These are phyloP conservation scores for Gordius sp. DNA, from an alignment of 2,888 invertebrate species.

Conservation along the genomic window DNA sequence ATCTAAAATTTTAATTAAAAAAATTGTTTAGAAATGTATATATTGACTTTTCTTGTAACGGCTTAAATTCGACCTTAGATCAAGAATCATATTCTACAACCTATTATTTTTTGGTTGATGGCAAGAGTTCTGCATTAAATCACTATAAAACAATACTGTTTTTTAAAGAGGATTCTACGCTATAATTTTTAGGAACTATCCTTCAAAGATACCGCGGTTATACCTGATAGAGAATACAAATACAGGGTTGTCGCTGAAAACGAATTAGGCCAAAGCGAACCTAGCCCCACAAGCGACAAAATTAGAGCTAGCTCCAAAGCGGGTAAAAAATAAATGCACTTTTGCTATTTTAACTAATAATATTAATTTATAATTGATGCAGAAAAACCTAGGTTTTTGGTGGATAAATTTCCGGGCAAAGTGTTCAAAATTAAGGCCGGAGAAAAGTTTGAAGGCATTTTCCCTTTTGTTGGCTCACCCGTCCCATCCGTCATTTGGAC, in stretches of 20 bases:
- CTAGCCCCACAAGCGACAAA: conserved; percentile 7
- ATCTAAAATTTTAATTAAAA: no score
- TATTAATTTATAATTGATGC: not conserved
- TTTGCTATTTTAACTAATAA: no score
- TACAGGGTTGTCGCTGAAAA: conserved; percentile 15
- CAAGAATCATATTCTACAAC: no score
- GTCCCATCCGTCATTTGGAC: not conserved
- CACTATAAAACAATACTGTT: no score
- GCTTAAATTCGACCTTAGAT: no score
- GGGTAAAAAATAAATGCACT: conserved; percentile 9
- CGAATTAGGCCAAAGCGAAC: conserved; percentile 11
- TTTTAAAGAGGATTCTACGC: not conserved
- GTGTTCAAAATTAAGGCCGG: conserved; percentile 12
- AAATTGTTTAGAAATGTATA: no score
- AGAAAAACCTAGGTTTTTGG: conserved; percentile 8
- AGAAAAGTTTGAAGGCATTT: not conserved
- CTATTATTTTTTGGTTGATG: no score
- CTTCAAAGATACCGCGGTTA: not conserved
- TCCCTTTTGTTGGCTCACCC: conserved; percentile 11
- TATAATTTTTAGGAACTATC: not conserved
- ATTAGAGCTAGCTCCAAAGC: conserved; percentile 7
- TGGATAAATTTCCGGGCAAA: conserved; percentile 1
- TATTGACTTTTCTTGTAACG: no score
- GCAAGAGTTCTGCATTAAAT: no score
- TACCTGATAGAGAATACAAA: conserved; percentile 13